Base-by-base conservation (phyloP, 2,797 vertebrate genomes). In the Novumbra hubbsi region DNA sequence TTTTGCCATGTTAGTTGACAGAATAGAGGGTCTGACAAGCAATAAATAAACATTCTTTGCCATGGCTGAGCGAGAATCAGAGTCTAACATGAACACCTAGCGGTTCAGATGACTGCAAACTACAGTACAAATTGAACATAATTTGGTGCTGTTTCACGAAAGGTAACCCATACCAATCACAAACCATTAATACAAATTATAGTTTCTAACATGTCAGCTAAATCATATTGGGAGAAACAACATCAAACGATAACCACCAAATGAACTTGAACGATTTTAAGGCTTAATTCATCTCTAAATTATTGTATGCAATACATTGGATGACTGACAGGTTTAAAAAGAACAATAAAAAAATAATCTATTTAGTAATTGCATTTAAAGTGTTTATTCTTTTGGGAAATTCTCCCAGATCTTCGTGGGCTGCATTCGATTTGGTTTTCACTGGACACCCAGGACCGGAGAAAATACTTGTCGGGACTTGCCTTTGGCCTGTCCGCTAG, bases 381-480 rank as follows among this genome's bases (percentile, higher is more conserved):
- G 75, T 78, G 84, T 78, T 88, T 75, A 14, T 84, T 90, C 75
- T 88, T 90, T 79, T 91, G 88, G 76, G 81, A 87, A 83, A 90
- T 88, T 78, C 91, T 89, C 48, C 89, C 78, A 5, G 93, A 93
- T 70, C 90, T 89, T 45, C 93, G 88, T 21, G 91, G 84, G 76
- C 85, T 88, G 19, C 84, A 78, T 76, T 86, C 87, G 65, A 83
- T 73, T 64, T 81, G 83, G 79, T 86, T 81, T 77, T 91, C 94
- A 3, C 90, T 87, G 17, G 93, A 86, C 83, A 85, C 92, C 93
- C 96, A 96, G 19, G 97, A 98, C 3, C 97, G 91, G 80, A 99
- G 87, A 79, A 94, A 94, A 73, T 99, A 98, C 16, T 93, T 89
- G 77, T 96, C 94, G 0, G 93, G 89, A 1, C 94, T 90, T 1